Evolutionary conservation across 2,888 invertebrate genomes (phyloP).

Genomic region (Tipula helvola): DNA sequence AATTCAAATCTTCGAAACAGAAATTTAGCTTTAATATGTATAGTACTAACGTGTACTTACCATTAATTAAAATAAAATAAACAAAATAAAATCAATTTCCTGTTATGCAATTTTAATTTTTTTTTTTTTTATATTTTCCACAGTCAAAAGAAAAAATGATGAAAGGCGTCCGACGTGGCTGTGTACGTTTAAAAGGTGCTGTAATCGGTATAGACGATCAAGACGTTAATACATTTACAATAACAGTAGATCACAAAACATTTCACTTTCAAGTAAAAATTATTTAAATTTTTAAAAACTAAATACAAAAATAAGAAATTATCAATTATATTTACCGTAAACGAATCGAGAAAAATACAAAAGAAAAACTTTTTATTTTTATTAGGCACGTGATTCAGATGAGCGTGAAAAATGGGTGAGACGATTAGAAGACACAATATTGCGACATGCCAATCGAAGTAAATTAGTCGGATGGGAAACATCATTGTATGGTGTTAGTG

Average conservation of each 20-base stretch:
- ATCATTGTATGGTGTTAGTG: slow-evolving; percentile 35
- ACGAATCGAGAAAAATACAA: not conserved
- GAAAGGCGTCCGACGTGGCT: slow-evolving; percentile 89
- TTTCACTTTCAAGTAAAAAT: slow-evolving; percentile 83
- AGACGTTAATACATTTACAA: slow-evolving; percentile 97
- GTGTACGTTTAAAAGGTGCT: slow-evolving; percentile 93
- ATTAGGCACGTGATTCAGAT: slow-evolving; percentile 86
- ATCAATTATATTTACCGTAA: not conserved
- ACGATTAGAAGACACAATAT: slow-evolving; percentile 87
- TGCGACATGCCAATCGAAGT: slow-evolving; percentile 59
- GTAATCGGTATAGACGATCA: slow-evolving; percentile 98
- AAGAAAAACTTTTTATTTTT: slow-evolving; percentile 38
- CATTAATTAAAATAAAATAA: not conserved
- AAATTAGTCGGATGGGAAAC: slow-evolving; percentile 29
- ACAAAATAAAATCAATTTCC: not conserved
- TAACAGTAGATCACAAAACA: slow-evolving; percentile 97
- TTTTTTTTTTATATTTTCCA: slow-evolving; percentile 27
- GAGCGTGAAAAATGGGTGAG: slow-evolving; percentile 96
- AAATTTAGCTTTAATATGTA: not conserved
- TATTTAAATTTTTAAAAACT: not conserved
- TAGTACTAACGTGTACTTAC: not conserved
- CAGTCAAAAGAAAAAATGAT: slow-evolving; percentile 99
- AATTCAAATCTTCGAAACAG: too few species aligned
- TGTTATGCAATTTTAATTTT: not conserved
- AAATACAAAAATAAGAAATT: not conserved